These are phyloP conservation scores for Polypterus senegalus DNA, from an alignment of 2,113 vertebrate species.

Conservation along the genomic window DNA sequence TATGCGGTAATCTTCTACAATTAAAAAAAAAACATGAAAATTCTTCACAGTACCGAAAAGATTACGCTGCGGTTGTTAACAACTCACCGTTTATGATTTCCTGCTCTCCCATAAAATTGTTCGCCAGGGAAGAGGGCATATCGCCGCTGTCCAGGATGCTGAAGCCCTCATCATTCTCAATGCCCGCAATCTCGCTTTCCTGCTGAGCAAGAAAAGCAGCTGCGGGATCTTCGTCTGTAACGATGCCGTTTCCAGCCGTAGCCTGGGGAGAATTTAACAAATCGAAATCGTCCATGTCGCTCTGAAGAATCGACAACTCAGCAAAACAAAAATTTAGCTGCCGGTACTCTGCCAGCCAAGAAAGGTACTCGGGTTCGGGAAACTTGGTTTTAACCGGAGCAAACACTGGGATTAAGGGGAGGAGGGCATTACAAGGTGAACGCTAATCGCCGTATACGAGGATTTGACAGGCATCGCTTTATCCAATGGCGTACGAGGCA, in stretches of 20 bases:
- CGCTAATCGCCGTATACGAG: no score
- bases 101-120: slow-evolving; percentile 15
- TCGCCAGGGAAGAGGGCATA: slow-evolving; percentile 53
- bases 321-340: no score
- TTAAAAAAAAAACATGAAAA: no score
- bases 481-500: no score
- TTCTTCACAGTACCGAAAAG: no score
- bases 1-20: no score
- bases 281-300: slow-evolving; percentile 56
- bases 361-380: not conserved
- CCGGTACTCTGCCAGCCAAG: slow-evolving; percentile 7
- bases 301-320: no score
- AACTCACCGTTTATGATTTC: slow-evolving; percentile 36
- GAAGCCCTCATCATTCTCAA: slow-evolving; percentile 81
- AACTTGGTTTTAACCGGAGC: fast-evolving
- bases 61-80: slow-evolving; percentile 1
- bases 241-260: slow-evolving; percentile 44
- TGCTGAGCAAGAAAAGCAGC: slow-evolving; percentile 84
- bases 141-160: slow-evolving; percentile 80
- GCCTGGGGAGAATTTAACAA: slow-evolving; percentile 41
- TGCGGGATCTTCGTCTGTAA: slow-evolving; percentile 72
- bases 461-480: no score
- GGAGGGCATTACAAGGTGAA: not conserved
- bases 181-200: slow-evolving; percentile 81
- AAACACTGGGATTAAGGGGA: not conserved